A percentile compares a stretch with the other conserved stretches of the same genome.
Evolutionary conservation across 2,113 vertebrate species (phyloP).

Genomic region (Pheucticus melanocephalus): DNA sequence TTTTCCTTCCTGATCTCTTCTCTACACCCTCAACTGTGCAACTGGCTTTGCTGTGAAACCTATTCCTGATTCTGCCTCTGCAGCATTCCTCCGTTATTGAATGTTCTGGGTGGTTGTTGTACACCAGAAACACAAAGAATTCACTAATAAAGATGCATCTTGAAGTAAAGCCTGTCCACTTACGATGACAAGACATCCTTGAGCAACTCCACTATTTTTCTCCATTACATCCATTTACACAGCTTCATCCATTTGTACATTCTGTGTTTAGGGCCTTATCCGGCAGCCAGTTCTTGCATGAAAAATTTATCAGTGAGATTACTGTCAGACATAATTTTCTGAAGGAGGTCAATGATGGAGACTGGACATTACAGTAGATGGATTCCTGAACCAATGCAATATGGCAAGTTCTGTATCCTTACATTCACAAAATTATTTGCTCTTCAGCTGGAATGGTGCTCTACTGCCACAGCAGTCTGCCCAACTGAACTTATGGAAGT

Average conservation of each 20-base stretch:
- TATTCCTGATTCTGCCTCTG: not conserved
- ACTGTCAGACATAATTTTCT: conserved; percentile 9
- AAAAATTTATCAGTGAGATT: conserved; percentile 26
- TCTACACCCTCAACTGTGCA: not conserved
- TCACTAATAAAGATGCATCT: not conserved
- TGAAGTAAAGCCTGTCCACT: not conserved
- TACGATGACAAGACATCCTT: not conserved
- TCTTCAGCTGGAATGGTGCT: not conserved
- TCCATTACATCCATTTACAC: not conserved
- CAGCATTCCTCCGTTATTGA: not conserved
- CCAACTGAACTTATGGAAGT: not conserved
- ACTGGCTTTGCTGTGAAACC: not conserved
- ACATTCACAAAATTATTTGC: not conserved
- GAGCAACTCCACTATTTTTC: not conserved
- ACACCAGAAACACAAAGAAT: not conserved
- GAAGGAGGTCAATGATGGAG: not conserved
- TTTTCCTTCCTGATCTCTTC: not conserved
- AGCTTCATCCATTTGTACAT: not conserved
- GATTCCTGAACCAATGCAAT: not conserved
- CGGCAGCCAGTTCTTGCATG: not conserved
- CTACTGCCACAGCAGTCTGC: not conserved
- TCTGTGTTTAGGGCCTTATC: not conserved
- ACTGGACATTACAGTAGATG: conserved; percentile 1
- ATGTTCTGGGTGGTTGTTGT: rapidly evolving
- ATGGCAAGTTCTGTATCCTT: not conserved